phyloP scores from a whole-genome alignment of 2,888 invertebrate genomes.

The Oligia latruncula region DNA sequence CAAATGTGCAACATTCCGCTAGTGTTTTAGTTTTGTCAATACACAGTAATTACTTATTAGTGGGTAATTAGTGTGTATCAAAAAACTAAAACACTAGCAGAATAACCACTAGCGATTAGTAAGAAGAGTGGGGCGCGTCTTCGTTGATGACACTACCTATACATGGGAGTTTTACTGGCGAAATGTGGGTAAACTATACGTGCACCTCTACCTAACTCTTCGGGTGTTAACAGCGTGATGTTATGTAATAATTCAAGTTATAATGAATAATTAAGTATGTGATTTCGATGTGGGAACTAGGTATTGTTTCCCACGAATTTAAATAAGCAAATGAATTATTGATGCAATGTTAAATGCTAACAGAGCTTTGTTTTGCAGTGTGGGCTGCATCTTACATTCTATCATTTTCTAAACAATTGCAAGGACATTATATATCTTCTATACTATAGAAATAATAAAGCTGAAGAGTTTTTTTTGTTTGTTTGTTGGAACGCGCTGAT shows the following conservation, averaged over 20 bases:
- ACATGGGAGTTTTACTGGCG: not conserved
- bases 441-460: not conserved
- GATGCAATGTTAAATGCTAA: constrained; percentile 19
- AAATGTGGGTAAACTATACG: not conserved
- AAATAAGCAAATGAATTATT: constrained; percentile 34
- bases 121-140: too few species aligned
- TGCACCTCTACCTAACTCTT: not conserved
- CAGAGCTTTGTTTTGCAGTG: constrained; percentile 10
- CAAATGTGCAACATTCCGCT: too few species aligned
- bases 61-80: too few species aligned
- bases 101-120: too few species aligned
- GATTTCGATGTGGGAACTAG: constrained; percentile 6
- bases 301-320: constrained; percentile 42
- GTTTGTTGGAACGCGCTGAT: not conserved
- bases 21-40: too few species aligned
- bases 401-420: not conserved
- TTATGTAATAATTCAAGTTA: not conserved
- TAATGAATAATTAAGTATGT: not conserved
- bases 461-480: not conserved
- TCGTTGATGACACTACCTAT: too few species aligned
- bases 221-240: not conserved
- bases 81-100: too few species aligned
- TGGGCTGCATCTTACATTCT: constrained; percentile 21
- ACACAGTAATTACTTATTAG: too few species aligned
- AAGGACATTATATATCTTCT: not conserved